Evolutionary conservation across 2,113 vertebrate species (phyloP).

Genomic region (Cathartes aura): DNA sequence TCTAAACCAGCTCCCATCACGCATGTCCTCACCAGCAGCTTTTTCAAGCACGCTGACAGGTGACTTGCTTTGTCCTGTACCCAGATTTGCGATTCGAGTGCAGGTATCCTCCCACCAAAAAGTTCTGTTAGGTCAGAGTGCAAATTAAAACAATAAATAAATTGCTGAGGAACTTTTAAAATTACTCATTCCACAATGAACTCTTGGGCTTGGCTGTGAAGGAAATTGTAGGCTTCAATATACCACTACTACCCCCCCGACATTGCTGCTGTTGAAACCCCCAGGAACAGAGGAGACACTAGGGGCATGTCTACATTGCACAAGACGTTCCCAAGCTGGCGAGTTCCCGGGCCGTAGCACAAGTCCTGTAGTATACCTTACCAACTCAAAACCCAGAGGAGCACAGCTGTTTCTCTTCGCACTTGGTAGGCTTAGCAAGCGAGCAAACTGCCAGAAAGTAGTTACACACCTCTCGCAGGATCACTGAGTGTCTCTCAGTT

Average conservation of each 20-base stretch:
- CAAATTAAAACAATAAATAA: background rate
- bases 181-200: background rate
- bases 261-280: fast-evolving
- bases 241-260: fast-evolving
- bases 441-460: background rate
- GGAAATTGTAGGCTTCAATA: background rate
- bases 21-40: background rate
- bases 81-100: background rate
- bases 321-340: background rate
- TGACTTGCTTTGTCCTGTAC: background rate
- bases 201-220: background rate
- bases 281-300: background rate
- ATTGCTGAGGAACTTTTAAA: background rate
- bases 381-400: background rate
- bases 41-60: background rate
- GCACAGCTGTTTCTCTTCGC: background rate
- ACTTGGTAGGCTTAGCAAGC: background rate
- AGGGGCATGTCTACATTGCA: background rate
- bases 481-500: background rate
- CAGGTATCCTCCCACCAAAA: background rate
- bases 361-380: background rate
- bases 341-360: background rate
- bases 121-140: background rate
- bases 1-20: background rate
- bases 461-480: background rate